phyloP scores from a whole-genome alignment of 2,113 vertebrate genomes.

The Salvelinus sp. region DNA sequence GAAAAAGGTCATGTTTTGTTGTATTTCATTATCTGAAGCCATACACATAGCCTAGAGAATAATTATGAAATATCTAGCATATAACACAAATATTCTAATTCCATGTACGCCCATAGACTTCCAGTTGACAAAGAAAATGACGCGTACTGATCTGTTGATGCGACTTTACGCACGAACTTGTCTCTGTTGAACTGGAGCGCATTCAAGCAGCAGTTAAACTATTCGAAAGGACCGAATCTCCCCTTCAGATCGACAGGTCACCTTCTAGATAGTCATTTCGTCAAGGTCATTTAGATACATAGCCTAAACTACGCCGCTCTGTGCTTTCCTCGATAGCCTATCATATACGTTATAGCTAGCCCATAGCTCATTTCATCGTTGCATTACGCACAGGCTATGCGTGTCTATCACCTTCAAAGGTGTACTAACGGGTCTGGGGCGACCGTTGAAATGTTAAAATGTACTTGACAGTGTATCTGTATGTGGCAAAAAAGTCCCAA shows the following conservation, averaged over 20 bases:
- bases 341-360: not conserved
- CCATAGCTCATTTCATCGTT: not conserved
- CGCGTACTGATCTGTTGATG: not conserved
- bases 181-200: no score
- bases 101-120: no score
- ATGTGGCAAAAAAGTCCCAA: conserved; percentile 58
- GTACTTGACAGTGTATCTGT: conserved; percentile 22
- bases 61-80: no score
- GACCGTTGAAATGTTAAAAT: not conserved
- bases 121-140: not conserved
- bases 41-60: no score
- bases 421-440: not conserved
- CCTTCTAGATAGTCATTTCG: not conserved
- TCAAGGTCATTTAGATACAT: conserved; percentile 15
- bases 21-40: no score
- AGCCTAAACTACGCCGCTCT: not conserved
- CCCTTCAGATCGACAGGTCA: not conserved
- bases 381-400: not conserved
- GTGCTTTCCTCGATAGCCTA: not conserved
- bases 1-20: no score
- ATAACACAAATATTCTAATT: no score
- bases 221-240: not conserved
- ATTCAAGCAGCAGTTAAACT: not conserved
- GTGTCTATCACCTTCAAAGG: not conserved
- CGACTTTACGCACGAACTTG: no score